Conservation (phyloP, 2,113 vertebrate species). For the Halichoeres trimaculatus region DNA sequence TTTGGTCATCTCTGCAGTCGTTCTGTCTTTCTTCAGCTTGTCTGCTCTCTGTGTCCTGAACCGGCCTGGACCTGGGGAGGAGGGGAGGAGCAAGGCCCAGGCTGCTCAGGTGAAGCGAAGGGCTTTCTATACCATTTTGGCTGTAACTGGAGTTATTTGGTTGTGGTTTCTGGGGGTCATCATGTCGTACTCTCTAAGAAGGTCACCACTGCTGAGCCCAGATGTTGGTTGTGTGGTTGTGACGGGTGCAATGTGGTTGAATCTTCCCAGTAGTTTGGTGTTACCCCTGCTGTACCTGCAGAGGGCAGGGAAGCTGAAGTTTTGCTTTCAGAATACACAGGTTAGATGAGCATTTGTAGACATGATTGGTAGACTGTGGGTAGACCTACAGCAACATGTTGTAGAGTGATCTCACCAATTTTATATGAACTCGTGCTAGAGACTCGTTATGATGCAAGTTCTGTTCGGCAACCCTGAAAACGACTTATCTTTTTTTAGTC, state of each 20-base stretch:
- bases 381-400: too few relatives aligned
- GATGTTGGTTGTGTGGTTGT: not conserved
- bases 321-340: not conserved
- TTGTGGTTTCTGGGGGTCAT: not conserved
- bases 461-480: too few relatives aligned
- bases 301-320: not conserved
- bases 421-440: too few relatives aligned
- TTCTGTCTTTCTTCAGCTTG: conserved; percentile 10
- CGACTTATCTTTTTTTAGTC: too few relatives aligned
- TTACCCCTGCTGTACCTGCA: conserved; percentile 11
- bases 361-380: too few relatives aligned
- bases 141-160: not conserved
- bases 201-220: rapidly evolving
- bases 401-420: too few relatives aligned
- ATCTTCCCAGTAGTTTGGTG: not conserved
- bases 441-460: too few relatives aligned
- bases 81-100: not conserved
- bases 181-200: not conserved
- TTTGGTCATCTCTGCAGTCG: rapidly evolving
- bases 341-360: not conserved
- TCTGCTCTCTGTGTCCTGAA: conserved; percentile 20
- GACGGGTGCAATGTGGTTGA: rapidly evolving
- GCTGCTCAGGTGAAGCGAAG: conserved; percentile 3
- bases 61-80: conserved; percentile 4
- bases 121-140: not conserved